These are phyloP conservation scores for Melanostoma mellinum DNA, from an alignment of 2,888 invertebrate genomes.

Conservation along the genomic window DNA sequence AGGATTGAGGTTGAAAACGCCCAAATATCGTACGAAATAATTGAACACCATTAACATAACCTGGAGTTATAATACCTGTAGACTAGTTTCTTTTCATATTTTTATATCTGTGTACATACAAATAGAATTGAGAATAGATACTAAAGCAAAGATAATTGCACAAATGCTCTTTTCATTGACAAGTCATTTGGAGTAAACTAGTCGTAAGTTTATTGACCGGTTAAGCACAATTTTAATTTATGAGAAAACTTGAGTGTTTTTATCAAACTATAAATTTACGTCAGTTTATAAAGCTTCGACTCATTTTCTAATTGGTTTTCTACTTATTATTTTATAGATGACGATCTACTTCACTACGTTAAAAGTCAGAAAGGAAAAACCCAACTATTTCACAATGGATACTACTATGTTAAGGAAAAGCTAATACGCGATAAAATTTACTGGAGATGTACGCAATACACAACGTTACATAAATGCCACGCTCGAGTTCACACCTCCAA, in stretches of 20 bases:
- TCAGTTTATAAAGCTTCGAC: too few species aligned
- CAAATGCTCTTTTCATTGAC: constrained; percentile 2
- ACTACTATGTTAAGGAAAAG: constrained; percentile 80
- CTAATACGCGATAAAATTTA: constrained; percentile 79
- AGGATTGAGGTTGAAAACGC: constrained; percentile 75
- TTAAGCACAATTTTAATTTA: too few species aligned
- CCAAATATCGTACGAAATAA: constrained; percentile 52
- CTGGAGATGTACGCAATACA: constrained; percentile 82
- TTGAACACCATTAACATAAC: constrained; percentile 51
- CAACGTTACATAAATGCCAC: constrained; percentile 79
- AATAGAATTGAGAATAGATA: constrained; percentile 37
- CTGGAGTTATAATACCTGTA: constrained; percentile 17
- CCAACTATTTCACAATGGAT: constrained; percentile 77
- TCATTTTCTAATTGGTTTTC: too few species aligned
- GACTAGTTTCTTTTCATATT: constrained; percentile 40
- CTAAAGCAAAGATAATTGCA: neutral
- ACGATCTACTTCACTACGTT: constrained; percentile 55
- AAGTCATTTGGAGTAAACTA: neutral
- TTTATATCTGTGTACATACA: constrained; percentile 50
- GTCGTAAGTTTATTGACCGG: too few species aligned
- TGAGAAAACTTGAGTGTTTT: too few species aligned
- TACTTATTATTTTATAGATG: constrained; percentile 48
- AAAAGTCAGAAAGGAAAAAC: constrained; percentile 80
- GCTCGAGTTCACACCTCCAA: constrained; percentile 79
- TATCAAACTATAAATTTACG: neutral